phyloP scores from a whole-genome alignment of 1,140 invertebrate genomes.

The Drosophila tani region DNA sequence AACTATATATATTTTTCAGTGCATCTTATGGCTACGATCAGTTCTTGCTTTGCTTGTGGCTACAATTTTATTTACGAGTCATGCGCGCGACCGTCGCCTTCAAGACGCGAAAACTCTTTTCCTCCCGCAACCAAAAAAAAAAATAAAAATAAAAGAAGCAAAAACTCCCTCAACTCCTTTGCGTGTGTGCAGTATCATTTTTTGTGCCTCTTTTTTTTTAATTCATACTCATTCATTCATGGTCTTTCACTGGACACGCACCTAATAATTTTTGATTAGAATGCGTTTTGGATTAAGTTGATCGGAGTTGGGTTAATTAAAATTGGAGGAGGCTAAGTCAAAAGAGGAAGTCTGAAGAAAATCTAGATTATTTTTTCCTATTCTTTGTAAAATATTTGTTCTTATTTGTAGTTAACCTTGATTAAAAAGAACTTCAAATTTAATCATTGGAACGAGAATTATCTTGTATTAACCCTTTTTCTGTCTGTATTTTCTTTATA shows the following conservation, averaged over 20 bases:
- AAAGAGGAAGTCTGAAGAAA: neutral
- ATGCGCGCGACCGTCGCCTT: constrained; percentile 71
- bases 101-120: constrained; percentile 42
- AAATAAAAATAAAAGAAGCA: too few species aligned
- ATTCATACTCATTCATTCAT: constrained; percentile 80
- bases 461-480: too few species aligned
- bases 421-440: too few species aligned
- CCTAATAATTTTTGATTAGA: constrained; percentile 77
- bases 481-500: too few species aligned
- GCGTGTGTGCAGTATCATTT: constrained; percentile 54
- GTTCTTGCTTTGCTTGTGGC: constrained; percentile 57
- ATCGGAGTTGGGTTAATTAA: constrained; percentile 65
- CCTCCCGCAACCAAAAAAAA: constrained; percentile 5
- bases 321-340: constrained; percentile 13
- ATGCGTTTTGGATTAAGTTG: constrained; percentile 7
- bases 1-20: neutral
- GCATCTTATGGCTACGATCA: constrained; percentile 12
- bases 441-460: too few species aligned
- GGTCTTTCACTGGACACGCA: constrained; percentile 62
- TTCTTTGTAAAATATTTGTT: too few species aligned
- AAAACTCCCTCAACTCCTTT: constrained; percentile 18
- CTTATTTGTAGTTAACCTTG: too few species aligned
- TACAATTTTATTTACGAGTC: constrained; percentile 84
- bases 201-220: constrained; percentile 17
- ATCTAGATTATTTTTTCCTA: neutral